Base-by-base conservation (phyloP, 2,113 vertebrate species). In the Panurus biarmicus region DNA sequence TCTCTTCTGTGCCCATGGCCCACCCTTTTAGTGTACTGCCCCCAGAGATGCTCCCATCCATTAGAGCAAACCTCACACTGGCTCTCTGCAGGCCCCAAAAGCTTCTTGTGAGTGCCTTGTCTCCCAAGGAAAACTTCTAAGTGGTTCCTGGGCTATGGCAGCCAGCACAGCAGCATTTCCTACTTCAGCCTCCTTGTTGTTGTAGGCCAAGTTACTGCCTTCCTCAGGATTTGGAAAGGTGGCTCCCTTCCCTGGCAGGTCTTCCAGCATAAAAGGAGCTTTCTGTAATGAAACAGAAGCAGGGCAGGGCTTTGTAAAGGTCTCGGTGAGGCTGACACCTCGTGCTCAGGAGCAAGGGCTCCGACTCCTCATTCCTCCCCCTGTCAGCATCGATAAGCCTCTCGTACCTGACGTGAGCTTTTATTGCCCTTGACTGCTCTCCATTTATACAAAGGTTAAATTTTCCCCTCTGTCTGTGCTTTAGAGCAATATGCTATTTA, bases 351-450 rank as follows among this genome's bases (percentile, higher is more conserved):
- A 95, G 90, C 94, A 88, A 91, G 31, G 11, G 64, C 10, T 95
- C 79, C 2, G 48, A 56, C 84, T 94, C 74, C 87, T 92, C 82
- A 84, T 93, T 86, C 79, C 82, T 93, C 64, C 61, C 85, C 79
- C 95, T 95, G 93, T 95, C 96, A 93, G 72, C 87, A 93, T 64
- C 31, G 42, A 97, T 96, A 88, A 93, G 85, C 69, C 65, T 93
- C 85, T 90, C 21, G 3, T 86, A 91, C 87, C 85, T 97, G 95
- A 96, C 76, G 9, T 11, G 57, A 86, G 90, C 82, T 90, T 70
- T 94, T 91, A 97, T 90, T 96, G 93, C 94, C 94, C 93, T 93
- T 90, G 93, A 95, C 95, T 93, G 95, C 79, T 96, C 92, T 93
- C 92, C 72, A 57, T 86, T 97, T 93, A 90, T 29, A 96, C 42